Evolutionary conservation across 2,888 invertebrate species (phyloP), one percentile per base, ranked within the genome.

Genomic region (Archips crataeganus): DNA sequence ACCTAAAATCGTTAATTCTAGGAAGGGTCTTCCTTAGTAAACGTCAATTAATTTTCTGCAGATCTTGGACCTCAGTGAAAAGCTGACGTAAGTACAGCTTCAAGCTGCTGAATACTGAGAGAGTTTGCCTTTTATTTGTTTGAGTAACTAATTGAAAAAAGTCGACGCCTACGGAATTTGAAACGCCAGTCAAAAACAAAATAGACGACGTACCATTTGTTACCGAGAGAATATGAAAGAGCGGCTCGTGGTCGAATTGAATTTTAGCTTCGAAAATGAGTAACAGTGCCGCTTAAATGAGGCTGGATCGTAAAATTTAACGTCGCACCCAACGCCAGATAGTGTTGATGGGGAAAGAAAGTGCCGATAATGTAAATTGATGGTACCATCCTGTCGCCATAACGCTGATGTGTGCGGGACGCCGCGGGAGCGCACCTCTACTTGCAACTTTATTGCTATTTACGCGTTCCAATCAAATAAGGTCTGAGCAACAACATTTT

Each of bases 351-450:
- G 88, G 84, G 77, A 84, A 88, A 88, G 87, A 90, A 90, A 91
- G 87, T 88, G 87, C 84, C 91, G 85, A 91, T 93, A 93, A 93
- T 92, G 85, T 83, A 88, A 90, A 92, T 92, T 93, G 92, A 94
- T 92, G 91, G 88, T 85, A 42, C 13, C 59, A 54, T 60, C 71
- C 78, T 79, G 81, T 83, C 79, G 82, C 84, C 83, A 80, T 83
- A 81, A 77, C 80, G 79, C 79, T 80, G 78, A 81, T 86, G 84
- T 23, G 62, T 66, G 63, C 65, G 71, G 67, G 70, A 9, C 49
- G 68, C 34, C 68, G 23, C 39, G 63, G 63, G 64, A 64, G 59
- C 49, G 69, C 49, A 69, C 60, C 69, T 65, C 61, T 65, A 10
- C 65, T 66, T 45, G 11, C 39, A 54, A 54, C 49, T 63, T 72